Evolutionary conservation across 2,113 vertebrate genomes (phyloP), one percentile per base, ranked within the genome.

Genomic region (Nothocercus julius): DNA sequence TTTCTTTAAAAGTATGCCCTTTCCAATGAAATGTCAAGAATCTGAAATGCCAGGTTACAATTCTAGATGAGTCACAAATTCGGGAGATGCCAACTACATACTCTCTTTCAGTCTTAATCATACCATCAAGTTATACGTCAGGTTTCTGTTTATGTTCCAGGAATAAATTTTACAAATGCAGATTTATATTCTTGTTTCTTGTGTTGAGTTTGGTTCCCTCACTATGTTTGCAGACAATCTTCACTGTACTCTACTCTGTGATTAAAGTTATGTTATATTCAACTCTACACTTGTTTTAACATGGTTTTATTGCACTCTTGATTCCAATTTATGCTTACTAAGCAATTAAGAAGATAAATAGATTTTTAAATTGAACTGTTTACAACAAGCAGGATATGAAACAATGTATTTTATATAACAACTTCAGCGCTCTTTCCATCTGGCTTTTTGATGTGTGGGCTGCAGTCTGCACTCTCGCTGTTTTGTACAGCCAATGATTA

Each of bases 251-350:
- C 12, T 82, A 42, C 82, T 87, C 53, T 87, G 32, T 80, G 40
- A 67, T 63, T 83, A 73, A 74, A 69, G 10, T 63, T 32, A 75
- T 85, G 25, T 14, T 93, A 8, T 81, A 11, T 93, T 79, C 88
- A 90, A 83, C 68, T 62, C 2, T 67, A 16, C 5, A 79, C 22
- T 88, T 75, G 4, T 66, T 80, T 66, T 80, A 87, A 85, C 47
- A 70, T 88, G 45, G 19, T 25, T 94, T 92, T 76, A 38, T 72
- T 79, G 12, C 72, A 51, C 62, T 86, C 34, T 75, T 59, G 20
- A 58, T 86, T 92, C 63, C 66, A 72, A 21, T 88, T 94, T 64
- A 62, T 79, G 49, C 40, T 90, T 66, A 87, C 40, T 95, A 89
- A 73, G 53, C 32, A 76, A 45, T 84, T 90, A 90, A 75, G 67